Evolutionary conservation across 2,797 vertebrate genomes (phyloP).

Genomic region (Leptodactylus fallax): DNA sequence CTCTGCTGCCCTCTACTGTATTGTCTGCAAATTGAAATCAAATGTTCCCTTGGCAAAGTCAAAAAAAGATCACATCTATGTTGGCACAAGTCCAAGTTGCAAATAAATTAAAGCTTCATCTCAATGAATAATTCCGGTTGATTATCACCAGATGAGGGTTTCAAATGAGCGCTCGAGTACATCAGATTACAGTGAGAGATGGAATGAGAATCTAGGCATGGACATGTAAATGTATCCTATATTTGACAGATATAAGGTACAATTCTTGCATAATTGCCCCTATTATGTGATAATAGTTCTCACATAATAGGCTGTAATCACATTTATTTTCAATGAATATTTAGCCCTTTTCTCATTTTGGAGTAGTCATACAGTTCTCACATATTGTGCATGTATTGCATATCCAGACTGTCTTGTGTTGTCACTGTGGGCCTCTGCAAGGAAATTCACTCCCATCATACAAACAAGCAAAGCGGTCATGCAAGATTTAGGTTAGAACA

Average conservation of each 20-base stretch:
- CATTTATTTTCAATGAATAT: background rate
- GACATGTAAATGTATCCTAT: background rate
- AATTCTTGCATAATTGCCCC: slow-evolving; percentile 20
- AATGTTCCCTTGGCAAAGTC: accelerated
- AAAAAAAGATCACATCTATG: accelerated
- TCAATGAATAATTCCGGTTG: background rate
- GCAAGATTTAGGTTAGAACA: too few species aligned
- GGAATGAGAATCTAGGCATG: slow-evolving; percentile 4
- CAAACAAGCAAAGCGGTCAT: too few species aligned
- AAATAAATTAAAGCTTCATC: background rate
- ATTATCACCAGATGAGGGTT: background rate
- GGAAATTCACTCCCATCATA: too few species aligned
- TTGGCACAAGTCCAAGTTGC: accelerated
- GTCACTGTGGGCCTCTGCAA: too few species aligned
- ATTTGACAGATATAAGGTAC: slow-evolving; percentile 3
- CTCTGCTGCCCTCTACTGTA: slow-evolving; percentile 75
- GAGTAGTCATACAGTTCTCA: background rate
- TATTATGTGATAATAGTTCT: background rate
- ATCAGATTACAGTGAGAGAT: slow-evolving; percentile 46
- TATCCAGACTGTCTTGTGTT: background rate
- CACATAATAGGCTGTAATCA: background rate
- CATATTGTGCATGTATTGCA: background rate
- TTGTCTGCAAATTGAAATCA: background rate
- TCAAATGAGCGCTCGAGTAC: slow-evolving; percentile 7
- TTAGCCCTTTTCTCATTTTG: background rate